Evolutionary conservation across 2,888 invertebrate species (phyloP).

Genomic region (Dicycla oo): DNA sequence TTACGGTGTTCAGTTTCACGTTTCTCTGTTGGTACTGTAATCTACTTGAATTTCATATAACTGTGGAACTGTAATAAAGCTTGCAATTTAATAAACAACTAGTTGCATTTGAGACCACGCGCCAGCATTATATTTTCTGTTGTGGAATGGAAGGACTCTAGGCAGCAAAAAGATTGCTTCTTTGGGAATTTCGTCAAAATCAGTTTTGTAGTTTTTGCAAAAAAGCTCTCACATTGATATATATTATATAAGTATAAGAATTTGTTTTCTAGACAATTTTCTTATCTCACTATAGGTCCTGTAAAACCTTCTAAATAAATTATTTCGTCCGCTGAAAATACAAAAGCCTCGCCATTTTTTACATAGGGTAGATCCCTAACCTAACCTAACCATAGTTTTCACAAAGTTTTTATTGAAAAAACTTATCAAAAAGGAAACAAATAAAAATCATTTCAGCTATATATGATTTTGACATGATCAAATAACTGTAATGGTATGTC

Average conservation of each 20-base stretch:
- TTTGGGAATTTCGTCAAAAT: not conserved
- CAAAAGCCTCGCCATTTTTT: not conserved
- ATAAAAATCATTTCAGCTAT: not conserved
- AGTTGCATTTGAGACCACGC: not conserved
- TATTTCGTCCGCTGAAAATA: not conserved
- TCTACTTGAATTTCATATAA: constrained; percentile 7
- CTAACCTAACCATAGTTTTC: not conserved
- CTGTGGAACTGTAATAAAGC: not conserved
- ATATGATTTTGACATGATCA: no score
- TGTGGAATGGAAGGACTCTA: not conserved
- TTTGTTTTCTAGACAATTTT: constrained; percentile 3
- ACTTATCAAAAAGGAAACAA: not conserved
- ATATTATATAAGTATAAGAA: not conserved
- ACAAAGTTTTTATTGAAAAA: not conserved
- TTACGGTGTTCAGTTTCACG: no score
- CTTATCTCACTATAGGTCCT: no score
- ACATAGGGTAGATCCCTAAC: not conserved
- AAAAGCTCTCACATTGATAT: not conserved
- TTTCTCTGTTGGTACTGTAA: no score
- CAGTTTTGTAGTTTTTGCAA: no score
- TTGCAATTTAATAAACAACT: not conserved
- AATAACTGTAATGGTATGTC: no score
- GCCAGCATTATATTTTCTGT: not conserved
- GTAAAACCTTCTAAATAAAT: not conserved
- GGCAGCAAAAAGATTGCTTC: not conserved